A percentile compares a stretch with the other conserved stretches of the same genome.
phyloP scores from a whole-genome alignment of 2,888 invertebrate genomes.

The Metopia argyrocephala region DNA sequence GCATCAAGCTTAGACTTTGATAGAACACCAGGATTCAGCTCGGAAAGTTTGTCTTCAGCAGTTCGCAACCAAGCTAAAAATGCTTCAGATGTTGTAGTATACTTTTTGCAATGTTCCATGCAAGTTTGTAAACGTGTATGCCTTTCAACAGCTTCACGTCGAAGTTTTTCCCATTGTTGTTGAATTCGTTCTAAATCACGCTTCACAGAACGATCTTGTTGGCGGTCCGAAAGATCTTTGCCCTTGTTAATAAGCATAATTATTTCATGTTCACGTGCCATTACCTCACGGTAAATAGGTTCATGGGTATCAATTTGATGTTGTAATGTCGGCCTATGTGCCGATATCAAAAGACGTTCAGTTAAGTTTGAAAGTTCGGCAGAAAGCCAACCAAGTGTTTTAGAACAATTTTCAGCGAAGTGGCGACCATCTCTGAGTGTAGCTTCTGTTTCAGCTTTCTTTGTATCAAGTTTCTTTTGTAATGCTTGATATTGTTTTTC shows the following conservation, averaged over 20 bases:
- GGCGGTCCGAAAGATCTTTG: conserved; percentile 82
- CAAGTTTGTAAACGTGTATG: conserved; percentile 92
- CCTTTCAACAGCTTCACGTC: conserved; percentile 91
- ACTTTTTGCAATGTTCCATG: conserved; percentile 94
- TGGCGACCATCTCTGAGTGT: conserved; percentile 92
- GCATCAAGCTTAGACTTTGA: conserved; percentile 92
- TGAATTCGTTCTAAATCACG: conserved; percentile 93
- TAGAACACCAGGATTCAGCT: conserved; percentile 88
- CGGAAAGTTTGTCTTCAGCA: conserved; percentile 90
- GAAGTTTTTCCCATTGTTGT: conserved; percentile 93
- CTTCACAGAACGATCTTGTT: conserved; percentile 82
- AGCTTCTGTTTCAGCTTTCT: conserved; percentile 93
- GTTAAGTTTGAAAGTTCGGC: conserved; percentile 87
- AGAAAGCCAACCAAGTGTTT: conserved; percentile 93
- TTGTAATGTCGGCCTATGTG: conserved; percentile 88
- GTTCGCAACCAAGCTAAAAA: conserved; percentile 93
- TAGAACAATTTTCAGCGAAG: conserved; percentile 92
- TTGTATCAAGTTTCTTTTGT: conserved; percentile 92
- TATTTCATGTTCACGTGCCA: conserved; percentile 93
- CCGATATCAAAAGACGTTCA: conserved; percentile 90
- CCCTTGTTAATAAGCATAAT: conserved; percentile 96
- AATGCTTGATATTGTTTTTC: conserved; percentile 92
- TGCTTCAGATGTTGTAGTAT: conserved; percentile 89
- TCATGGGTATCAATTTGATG: conserved; percentile 94
- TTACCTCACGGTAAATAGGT: conserved; percentile 92